Evolutionary conservation across 1,140 invertebrate genomes (phyloP).

Genomic region (Drosophila setifemur): DNA sequence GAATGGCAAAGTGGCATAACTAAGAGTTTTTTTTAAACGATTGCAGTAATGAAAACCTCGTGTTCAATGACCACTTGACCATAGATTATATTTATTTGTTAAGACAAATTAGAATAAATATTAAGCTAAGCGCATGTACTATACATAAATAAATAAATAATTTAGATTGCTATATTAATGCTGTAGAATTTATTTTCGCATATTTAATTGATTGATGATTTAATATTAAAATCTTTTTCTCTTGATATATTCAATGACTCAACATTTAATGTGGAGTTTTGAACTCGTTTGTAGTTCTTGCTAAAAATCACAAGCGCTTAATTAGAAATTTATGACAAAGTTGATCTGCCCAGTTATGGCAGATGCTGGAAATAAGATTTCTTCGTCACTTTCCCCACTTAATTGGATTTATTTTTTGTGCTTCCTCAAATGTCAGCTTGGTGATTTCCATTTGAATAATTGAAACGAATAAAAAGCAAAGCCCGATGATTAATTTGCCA

Average conservation of each 20-base stretch:
- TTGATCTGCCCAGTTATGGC: neutral
- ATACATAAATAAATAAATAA: no score
- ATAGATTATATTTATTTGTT: no score
- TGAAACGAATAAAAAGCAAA: slow-evolving; percentile 43
- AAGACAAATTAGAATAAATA: no score
- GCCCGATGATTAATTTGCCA: slow-evolving; percentile 41
- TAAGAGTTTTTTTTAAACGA: neutral
- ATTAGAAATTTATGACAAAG: neutral
- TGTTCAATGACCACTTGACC: no score
- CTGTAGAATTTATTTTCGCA: no score
- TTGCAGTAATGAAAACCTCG: neutral
- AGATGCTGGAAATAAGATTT: neutral
- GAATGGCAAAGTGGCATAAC: neutral
- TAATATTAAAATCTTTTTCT: neutral
- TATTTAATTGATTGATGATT: no score
- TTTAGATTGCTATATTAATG: no score
- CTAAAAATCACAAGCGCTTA: neutral
- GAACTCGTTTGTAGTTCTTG: neutral
- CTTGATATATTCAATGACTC: neutral
- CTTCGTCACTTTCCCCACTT: neutral
- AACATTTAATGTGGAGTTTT: neutral
- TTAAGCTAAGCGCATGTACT: no score
- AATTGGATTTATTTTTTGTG: slow-evolving; percentile 27
- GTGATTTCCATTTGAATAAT: slow-evolving; percentile 40
- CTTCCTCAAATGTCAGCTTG: slow-evolving; percentile 13